Evolutionary conservation across 2,888 invertebrate genomes (phyloP).

Genomic region (Habrosyne pyritoides): DNA sequence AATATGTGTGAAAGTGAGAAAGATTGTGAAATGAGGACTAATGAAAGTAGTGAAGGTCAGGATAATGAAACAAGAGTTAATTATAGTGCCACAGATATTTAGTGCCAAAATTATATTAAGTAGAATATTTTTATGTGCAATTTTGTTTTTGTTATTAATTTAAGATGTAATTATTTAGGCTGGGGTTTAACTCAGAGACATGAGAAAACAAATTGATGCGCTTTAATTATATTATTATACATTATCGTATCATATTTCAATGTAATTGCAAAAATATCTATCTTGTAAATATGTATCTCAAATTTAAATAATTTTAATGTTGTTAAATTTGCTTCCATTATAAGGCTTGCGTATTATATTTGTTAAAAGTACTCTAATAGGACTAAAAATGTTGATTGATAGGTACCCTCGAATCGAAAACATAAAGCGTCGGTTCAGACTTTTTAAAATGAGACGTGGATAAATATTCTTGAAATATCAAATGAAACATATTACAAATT

Average conservation of each 20-base stretch:
- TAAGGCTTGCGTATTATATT: conserved; percentile 70
- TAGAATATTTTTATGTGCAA: conserved; percentile 81
- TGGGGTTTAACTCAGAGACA: conserved; percentile 68
- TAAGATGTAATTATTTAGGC: conserved; percentile 72
- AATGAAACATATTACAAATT: conserved; percentile 75
- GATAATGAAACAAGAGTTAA: conserved; percentile 75
- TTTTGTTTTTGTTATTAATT: conserved; percentile 77
- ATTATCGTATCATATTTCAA: conserved; percentile 62
- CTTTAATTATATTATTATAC: conserved; percentile 72
- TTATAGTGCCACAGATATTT: conserved; percentile 85
- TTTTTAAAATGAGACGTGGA: conserved; percentile 37
- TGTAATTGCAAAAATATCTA: conserved; percentile 59
- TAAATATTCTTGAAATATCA: conserved; percentile 71
- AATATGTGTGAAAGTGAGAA: conserved; percentile 73
- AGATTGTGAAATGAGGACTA: conserved; percentile 75
- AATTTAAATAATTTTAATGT: conserved; percentile 66
- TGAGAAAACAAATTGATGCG: conserved; percentile 79
- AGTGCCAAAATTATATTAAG: conserved; percentile 86
- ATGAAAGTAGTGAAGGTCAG: conserved; percentile 69
- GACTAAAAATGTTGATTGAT: conserved; percentile 41
- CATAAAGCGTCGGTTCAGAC: conserved; percentile 29
- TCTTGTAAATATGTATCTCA: conserved; percentile 71
- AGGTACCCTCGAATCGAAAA: conserved; percentile 16
- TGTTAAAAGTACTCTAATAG: conserved; percentile 65
- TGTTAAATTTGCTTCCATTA: conserved; percentile 79